Base-by-base conservation (phyloP, 2,113 vertebrate genomes). In the Anhinga rufa region DNA sequence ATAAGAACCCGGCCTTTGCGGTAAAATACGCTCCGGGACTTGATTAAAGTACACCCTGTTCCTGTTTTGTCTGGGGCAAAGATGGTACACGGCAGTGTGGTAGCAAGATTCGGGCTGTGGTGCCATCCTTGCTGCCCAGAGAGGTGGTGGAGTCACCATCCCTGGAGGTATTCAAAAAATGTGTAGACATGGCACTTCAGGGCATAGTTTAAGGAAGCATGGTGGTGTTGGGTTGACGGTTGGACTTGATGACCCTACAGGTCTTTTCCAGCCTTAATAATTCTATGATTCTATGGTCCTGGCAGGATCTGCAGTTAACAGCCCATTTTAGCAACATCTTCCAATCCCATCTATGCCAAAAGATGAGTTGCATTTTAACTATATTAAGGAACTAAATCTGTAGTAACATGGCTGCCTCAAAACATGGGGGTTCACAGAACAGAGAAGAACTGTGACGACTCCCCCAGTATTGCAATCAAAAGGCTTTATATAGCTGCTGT, bases 1-100 rank as follows among this genome's bases (percentile, higher is more conserved):
- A 9, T 5, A 9, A 14, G 58, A 44, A 17, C 42, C 11, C 49
- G 2, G 40, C 48, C 31, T 48, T 18, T 9, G 54, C 32, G 32
- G 38, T 40, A 4, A 17, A 24, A 44, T 2, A 15, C 7, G 4
- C 36, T 17, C 29, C 7, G 1, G 21, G 26, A 25, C 4, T 1
- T 11, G 22, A 29, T 14, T 40, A 2, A 40, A 49, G 9, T 9
- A 10, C 38, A 14, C 5, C 36, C n/a, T 1, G 1, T 34, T 14
- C n/a, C 25, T 21, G 3, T 5, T 5, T 26, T 3, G 13, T 11
- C 17, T 26, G 49, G 15, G 46, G 69, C 13, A 11, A 10, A 3
- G 26, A 13, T 1, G 15, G 55, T 6, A 9, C 29, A 0, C 0
- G 8, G n/a, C 21, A 16, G 6, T 0, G 17, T 1, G 3, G 28